Conservation (phyloP, 2,888 invertebrate genomes). For the Apocheima hispidaria region DNA sequence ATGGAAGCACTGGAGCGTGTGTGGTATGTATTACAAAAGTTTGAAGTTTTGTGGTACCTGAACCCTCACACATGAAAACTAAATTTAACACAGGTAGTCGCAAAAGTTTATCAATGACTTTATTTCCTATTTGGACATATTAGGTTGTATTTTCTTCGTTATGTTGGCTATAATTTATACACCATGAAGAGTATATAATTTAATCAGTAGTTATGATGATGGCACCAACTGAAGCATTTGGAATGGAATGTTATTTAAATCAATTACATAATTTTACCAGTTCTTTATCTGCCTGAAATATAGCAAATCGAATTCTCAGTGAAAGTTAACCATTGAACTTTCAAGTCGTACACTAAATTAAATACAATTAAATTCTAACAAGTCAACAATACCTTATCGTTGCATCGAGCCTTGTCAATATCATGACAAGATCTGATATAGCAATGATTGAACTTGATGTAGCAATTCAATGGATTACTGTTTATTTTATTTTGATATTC, state of each 20-base stretch:
- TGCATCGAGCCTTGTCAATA: constrained; percentile 37
- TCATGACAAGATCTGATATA: constrained; percentile 50
- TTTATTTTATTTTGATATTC: constrained; percentile 42
- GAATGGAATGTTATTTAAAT: background rate
- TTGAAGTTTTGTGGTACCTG: too few relatives aligned
- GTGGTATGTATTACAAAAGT: constrained; percentile 88
- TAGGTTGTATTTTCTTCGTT: too few relatives aligned
- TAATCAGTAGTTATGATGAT: too few relatives aligned
- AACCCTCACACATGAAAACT: too few relatives aligned
- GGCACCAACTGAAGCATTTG: background rate
- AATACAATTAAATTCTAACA: constrained; percentile 56
- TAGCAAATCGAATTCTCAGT: constrained; percentile 25
- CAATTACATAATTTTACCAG: background rate
- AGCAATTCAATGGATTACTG: constrained; percentile 45
- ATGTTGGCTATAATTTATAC: too few relatives aligned
- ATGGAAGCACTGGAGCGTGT: constrained; percentile 95
- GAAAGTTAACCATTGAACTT: constrained; percentile 48
- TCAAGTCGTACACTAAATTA: constrained; percentile 48
- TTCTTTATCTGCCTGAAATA: background rate
- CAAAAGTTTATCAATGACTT: too few relatives aligned
- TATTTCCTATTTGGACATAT: too few relatives aligned
- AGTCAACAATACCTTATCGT: constrained; percentile 51
- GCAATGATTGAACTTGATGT: constrained; percentile 50
- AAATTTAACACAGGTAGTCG: too few relatives aligned
- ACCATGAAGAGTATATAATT: too few relatives aligned